A percentile compares a stretch with the other conserved stretches of the same genome.
These are phyloP conservation scores for Dolichomitus sp. DNA, from an alignment of 2,888 invertebrate species.

Conservation along the genomic window DNA sequence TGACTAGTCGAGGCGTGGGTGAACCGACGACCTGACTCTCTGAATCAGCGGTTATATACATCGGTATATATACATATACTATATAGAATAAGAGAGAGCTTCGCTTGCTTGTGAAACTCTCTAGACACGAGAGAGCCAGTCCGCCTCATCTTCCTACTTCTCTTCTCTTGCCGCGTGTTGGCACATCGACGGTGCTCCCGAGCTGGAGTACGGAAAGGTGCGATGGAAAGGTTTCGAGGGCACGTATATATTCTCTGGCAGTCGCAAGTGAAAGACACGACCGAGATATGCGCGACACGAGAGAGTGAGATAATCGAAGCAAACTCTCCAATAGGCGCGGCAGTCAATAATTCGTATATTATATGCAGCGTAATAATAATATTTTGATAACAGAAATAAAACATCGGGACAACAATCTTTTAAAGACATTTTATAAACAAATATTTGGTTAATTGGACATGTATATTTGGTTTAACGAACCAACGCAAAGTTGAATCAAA, in stretches of 20 bases:
- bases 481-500: too few species aligned
- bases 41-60: conserved; percentile 47
- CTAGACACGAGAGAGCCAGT: conserved; percentile 49
- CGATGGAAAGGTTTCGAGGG: conserved; percentile 77
- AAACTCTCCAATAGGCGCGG: conserved; percentile 38
- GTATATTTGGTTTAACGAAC: too few species aligned
- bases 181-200: conserved; percentile 41
- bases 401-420: too few species aligned
- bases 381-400: neutral
- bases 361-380: neutral
- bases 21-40: conserved; percentile 73
- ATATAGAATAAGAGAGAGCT: conserved; percentile 71
- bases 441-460: too few species aligned
- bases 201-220: conserved; percentile 59
- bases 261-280: conserved; percentile 24
- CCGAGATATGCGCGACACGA: conserved; percentile 29
- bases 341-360: neutral
- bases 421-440: too few species aligned
- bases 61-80: conserved; percentile 27
- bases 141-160: conserved; percentile 70
- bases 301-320: conserved; percentile 20
- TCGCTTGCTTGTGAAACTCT: conserved; percentile 71
- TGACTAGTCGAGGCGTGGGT: conserved; percentile 74
- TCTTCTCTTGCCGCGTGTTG: conserved; percentile 32
- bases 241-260: conserved; percentile 53